Evolutionary conservation across 1,140 invertebrate species (phyloP), one percentile per base, ranked within the genome.

Genomic region (Chelonus insularis): DNA sequence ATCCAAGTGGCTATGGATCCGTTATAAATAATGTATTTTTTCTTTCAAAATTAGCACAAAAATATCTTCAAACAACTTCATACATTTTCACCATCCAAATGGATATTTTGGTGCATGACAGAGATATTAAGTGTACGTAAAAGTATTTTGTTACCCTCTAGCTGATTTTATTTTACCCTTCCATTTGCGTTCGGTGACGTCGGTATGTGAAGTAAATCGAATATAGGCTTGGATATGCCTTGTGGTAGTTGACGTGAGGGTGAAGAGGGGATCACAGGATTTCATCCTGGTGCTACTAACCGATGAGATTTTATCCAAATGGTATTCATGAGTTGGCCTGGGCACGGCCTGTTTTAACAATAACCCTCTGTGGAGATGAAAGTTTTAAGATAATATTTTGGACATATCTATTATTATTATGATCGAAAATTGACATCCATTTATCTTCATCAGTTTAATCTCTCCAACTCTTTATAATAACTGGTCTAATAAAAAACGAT

Each of bases 301-400:
- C 64, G 66, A 76, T 69, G 71, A 76, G 72, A 73, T 76, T 74
- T 70, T 76, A 76, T 76, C 69, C 72, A 72, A 75, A 76, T 75
- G 68, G 57, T 74, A 75, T 76, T 76, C 73, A 74, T 74, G 74
- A 74, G 66, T 20, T 41, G 47, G 45, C 11, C 34, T 32, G 32
- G 4, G 20, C 29, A 34, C 20, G 2, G 29, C 8, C 34, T 29
- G 18, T 55, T 51, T 36, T 55, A 54, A 60, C 54, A 61, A 59
- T 47, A 45, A 36, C 36, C 39, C 34, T 48, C 18, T 55, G 21
- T 16, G 52, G 43, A 67, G 57, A 64, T 67, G 56, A 61, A 51
- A 64, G 41, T 41, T 43, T 39, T 39, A 58, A 59, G 60, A 72
- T 72, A 65, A 29, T 16, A 39, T 18, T 36, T n/a, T 21, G 39